Conservation (phyloP, 2,113 vertebrate genomes). For the Gambusia affinis region DNA sequence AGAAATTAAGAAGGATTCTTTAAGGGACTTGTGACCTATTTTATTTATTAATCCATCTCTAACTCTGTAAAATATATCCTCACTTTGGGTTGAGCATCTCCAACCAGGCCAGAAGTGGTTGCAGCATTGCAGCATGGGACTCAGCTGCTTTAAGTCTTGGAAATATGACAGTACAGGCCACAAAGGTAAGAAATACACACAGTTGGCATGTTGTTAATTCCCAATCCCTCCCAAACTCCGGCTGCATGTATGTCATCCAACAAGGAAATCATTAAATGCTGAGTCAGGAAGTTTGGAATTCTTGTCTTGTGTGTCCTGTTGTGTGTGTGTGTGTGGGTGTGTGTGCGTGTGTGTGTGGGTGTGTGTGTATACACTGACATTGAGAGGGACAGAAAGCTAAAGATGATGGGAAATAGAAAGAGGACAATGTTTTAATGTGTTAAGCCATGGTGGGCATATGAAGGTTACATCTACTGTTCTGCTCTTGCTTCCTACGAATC, state of each 20-base stretch:
- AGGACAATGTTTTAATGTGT: background rate
- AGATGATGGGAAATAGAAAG: constrained; percentile 29
- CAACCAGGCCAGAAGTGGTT: constrained; percentile 19
- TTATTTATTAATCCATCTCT: background rate
- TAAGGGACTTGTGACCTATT: background rate
- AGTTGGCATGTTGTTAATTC: constrained; percentile 10
- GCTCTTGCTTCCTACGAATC: background rate
- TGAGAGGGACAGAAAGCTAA: constrained; percentile 25
- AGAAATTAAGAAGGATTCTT: background rate
- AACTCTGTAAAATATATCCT: background rate
- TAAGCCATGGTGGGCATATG: background rate
- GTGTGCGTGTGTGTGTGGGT: background rate
- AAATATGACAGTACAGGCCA: constrained; percentile 76
- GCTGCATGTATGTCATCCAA: constrained; percentile 19
- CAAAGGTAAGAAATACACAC: constrained; percentile 73
- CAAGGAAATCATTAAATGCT: constrained; percentile 33
- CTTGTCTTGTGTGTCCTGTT: constrained; percentile 10
- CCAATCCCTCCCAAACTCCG: constrained; percentile 24
- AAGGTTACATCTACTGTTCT: background rate
- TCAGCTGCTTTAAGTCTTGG: constrained; percentile 85
- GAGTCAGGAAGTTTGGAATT: constrained; percentile 26
- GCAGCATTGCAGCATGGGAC: constrained; percentile 82
- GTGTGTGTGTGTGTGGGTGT: background rate
- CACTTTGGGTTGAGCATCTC: constrained; percentile 2
- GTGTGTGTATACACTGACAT: constrained; percentile 34